These are phyloP conservation scores for Bujurquina vittata DNA, from an alignment of 2,113 vertebrate genomes.

Conservation along the genomic window DNA sequence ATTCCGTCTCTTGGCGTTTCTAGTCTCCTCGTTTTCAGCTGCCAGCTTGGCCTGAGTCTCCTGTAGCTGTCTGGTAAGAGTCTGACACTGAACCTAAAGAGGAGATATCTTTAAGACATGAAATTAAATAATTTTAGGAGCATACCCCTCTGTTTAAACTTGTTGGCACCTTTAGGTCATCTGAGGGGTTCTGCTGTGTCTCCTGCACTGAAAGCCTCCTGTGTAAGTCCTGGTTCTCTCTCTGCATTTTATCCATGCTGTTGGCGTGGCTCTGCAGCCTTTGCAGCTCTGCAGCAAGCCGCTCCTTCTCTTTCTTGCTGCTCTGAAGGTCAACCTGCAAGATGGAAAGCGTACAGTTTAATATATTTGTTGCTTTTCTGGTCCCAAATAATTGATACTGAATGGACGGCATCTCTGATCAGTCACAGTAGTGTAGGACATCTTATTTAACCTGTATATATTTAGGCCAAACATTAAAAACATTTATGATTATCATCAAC, in stretches of 20 bases:
- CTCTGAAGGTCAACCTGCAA: conserved; percentile 77
- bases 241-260: conserved; percentile 42
- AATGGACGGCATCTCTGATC: too few relatives aligned
- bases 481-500: too few relatives aligned
- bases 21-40: conserved; percentile 42
- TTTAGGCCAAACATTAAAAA: too few relatives aligned
- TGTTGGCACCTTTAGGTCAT: conserved; percentile 48
- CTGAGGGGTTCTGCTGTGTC: neutral
- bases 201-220: conserved; percentile 45
- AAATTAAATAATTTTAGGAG: neutral
- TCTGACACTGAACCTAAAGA: conserved; percentile 47
- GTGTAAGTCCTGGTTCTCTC: conserved; percentile 53
- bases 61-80: conserved; percentile 58
- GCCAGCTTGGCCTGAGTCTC: conserved; percentile 39
- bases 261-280: conserved; percentile 13
- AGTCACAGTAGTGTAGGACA: too few relatives aligned
- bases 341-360: neutral
- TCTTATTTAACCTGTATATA: too few relatives aligned
- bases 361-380: too few relatives aligned
- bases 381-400: too few relatives aligned
- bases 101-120: neutral
- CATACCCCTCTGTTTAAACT: neutral
- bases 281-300: conserved; percentile 58
- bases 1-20: neutral
- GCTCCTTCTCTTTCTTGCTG: conserved; percentile 69